Evolutionary conservation across 2,797 vertebrate species (phyloP), one percentile per base, ranked within the genome.

Genomic region (Aphelocoma californica): DNA sequence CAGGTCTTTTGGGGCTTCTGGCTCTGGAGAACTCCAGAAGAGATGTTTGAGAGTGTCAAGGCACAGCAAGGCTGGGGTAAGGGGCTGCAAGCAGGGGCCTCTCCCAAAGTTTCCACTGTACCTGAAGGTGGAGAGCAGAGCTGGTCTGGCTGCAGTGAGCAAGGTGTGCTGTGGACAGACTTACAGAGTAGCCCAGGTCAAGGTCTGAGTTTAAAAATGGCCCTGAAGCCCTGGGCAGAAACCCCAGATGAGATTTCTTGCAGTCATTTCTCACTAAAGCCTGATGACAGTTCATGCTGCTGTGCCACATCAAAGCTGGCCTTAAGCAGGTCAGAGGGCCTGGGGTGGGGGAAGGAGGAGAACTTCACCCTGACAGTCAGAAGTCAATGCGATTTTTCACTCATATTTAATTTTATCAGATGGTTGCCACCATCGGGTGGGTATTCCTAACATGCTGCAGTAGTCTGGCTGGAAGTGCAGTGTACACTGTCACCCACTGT

Each of bases 271-370:
- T 90, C 17, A 32, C 16, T 25, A 29, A 80, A 83, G 32, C 31
- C 40, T 0, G 0, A 5, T 24, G 42, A 14, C 16, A 51, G 18
- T 18, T 64, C 18, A 2, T 1, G 7, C 42, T 80, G 29, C 67
- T 53, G 20, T 56, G 67, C 12, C 13, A 16, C 2, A 1, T n/a
- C 62, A 71, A 44, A 84, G 24, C 50, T 90, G 58, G 21, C 28
- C 53, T 62, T 18, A 34, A 36, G 54, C 31, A 79, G 53, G 20
- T 21, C 60, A 73, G 57, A 58, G 4, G 5, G 17, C 24, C 40
- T 56, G 32, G 15, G 16, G 11, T 47, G 4, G 14, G 5, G 8
- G 45, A 78, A 21, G 21, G 28, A 80, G 36, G 16, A 78, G 18
- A 53, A 13, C 29, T 47, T 65, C 3, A 2, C 34, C 42, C n/a